Conservation (phyloP, 1,140 invertebrate species). For the Hesperophylax magnus region DNA sequence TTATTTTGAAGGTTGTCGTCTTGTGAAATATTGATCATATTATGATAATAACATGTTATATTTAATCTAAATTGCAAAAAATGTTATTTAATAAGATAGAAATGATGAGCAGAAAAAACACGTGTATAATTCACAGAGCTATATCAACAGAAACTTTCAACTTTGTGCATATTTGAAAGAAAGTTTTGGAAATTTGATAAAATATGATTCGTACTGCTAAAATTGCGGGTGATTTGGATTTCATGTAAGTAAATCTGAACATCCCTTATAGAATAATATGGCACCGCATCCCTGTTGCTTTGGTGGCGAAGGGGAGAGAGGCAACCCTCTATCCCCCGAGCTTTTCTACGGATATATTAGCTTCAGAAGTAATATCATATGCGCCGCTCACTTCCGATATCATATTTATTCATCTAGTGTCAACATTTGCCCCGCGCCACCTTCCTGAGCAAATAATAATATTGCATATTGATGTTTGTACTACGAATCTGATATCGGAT, state of each 20-base stretch:
- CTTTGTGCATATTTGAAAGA: too few relatives aligned
- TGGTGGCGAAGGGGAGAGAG: constrained; percentile 13
- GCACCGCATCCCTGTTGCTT: background rate
- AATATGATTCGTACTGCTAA: too few relatives aligned
- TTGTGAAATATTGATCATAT: too few relatives aligned
- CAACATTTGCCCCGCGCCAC: constrained; percentile 48
- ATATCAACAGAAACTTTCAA: too few relatives aligned
- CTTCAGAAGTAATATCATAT: constrained; percentile 37
- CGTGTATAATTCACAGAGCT: too few relatives aligned
- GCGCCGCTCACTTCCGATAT: constrained; percentile 47
- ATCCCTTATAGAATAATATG: constrained; percentile 7
- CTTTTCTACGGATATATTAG: constrained; percentile 43
- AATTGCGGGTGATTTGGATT: too few relatives aligned
- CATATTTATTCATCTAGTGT: constrained; percentile 44
- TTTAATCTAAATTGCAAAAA: too few relatives aligned
- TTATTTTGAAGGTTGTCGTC: too few relatives aligned
- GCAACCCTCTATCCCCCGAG: background rate
- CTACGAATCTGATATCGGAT: constrained; percentile 48
- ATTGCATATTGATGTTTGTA: constrained; percentile 53
- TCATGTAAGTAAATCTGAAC: background rate
- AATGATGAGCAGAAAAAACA: too few relatives aligned
- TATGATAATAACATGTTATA: too few relatives aligned
- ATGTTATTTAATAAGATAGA: too few relatives aligned
- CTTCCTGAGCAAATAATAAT: constrained; percentile 52
- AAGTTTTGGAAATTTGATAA: too few relatives aligned